These are phyloP conservation scores for Amaurobius ferox DNA, from an alignment of 2,888 invertebrate genomes.

Conservation along the genomic window DNA sequence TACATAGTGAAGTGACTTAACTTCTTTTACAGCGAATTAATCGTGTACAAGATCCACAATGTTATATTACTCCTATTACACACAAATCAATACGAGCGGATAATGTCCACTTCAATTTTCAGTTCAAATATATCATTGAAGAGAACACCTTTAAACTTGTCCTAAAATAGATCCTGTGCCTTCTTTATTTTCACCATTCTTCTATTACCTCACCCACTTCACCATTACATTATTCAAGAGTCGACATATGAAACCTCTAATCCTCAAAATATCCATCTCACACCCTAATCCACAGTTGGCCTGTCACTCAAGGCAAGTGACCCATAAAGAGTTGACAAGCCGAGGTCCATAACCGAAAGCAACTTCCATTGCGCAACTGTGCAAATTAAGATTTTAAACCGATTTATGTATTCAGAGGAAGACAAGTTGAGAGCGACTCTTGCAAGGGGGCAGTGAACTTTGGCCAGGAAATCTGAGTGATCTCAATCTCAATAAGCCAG, in stretches of 20 bases:
- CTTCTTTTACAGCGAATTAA: too few species aligned
- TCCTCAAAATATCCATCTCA: not conserved
- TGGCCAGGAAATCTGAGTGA: not conserved
- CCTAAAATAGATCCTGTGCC: too few species aligned
- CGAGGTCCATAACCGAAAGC: not conserved
- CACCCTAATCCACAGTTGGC: not conserved
- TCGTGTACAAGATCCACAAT: too few species aligned
- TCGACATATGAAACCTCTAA: not conserved
- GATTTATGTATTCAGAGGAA: not conserved
- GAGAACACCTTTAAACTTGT: too few species aligned
- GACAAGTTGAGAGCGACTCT: not conserved
- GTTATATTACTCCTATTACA: too few species aligned
- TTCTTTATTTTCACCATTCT: too few species aligned
- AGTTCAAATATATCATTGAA: too few species aligned
- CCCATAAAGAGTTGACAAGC: not conserved
- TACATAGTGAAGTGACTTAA: too few species aligned
- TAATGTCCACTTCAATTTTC: too few species aligned
- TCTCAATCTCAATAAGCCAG: not conserved
- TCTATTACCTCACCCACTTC: too few species aligned
- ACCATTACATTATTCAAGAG: not conserved
- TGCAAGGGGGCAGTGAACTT: conserved; percentile 2
- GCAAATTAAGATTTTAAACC: not conserved
- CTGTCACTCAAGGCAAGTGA: conserved; percentile 9
- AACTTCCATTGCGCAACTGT: not conserved
- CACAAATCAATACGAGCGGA: too few species aligned